Evolutionary conservation across 2,797 vertebrate genomes (phyloP), one percentile per base, ranked within the genome.

Genomic region (Sphenodon punctatus): DNA sequence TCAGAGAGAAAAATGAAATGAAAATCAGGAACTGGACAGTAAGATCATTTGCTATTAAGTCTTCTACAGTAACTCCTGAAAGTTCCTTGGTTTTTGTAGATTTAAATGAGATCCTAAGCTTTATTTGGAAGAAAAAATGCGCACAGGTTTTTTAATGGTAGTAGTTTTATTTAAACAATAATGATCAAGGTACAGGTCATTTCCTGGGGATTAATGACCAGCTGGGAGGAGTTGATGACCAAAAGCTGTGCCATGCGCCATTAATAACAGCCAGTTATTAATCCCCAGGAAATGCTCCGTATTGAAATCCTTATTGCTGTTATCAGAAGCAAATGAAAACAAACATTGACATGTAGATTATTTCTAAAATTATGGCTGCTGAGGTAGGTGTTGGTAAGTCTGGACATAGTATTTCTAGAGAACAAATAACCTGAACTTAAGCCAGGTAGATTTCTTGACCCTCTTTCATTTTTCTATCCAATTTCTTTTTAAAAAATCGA

Each of bases 1-100:
- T 70, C 61, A 79, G 59, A 84, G 61, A 61, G 32, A 63, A 65
- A 86, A 88, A 68, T 30, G 65, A 75, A 71, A 51, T 55, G 75
- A 84, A 89, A 75, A 64, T 83, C 74, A 23, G 49, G 56, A 55
- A 70, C 32, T 16, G 10, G 63, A 51, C 3, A 1, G 43, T 48
- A 78, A 61, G 59, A 72, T 71, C 67, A 85, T 53, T 36, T 70
- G 66, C 68, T 82, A 23, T 74, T 78, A 67, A 78, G 1, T 60
- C 38, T 88, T 64, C 71, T 48, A 10, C n/a, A 8, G 9, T 75
- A 74, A 43, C 43, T 86, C 67, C 59, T 60, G 67, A 79, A 49
- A 75, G 65, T 56, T 77, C n/a, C 4, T n/a, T 85, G 43, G 70
- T 27, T 72, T 70, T 86, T 64, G 55, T 58, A 82, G n/a, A 20